Percentiles rank a stretch among this genome's conserved stretches.
These are phyloP conservation scores for Vireo griseus DNA, from an alignment of 2,797 vertebrate species.

Conservation along the genomic window DNA sequence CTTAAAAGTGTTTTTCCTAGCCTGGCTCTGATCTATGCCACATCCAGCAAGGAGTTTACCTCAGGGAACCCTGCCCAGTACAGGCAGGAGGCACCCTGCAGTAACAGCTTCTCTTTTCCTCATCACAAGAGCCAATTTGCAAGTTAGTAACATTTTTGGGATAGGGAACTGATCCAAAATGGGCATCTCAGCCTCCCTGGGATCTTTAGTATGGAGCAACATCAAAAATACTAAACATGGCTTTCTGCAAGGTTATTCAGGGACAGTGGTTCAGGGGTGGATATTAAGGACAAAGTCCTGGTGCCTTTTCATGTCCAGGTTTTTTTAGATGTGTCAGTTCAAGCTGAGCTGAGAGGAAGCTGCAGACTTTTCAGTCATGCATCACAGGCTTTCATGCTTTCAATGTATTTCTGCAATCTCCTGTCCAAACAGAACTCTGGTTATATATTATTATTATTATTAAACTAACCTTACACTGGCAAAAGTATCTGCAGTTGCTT, in stretches of 20 bases:
- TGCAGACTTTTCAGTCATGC: not conserved
- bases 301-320: not conserved
- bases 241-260: not conserved
- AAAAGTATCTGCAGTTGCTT: not conserved
- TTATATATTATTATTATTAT: not conserved
- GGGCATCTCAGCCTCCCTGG: not conserved
- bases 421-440: not conserved
- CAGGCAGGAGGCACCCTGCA: not conserved
- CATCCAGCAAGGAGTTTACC: not conserved
- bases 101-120: not conserved
- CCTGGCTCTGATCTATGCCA: not conserved
- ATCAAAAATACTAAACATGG: not conserved
- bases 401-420: not conserved
- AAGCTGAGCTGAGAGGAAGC: not conserved
- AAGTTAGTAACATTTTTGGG: not conserved
- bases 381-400: not conserved
- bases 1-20: not conserved
- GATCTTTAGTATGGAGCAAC: not conserved
- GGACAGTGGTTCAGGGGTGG: not conserved
- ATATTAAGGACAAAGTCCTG: not conserved
- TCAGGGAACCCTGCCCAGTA: not conserved
- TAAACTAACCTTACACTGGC: not conserved
- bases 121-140: accelerated
- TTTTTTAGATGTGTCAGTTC: not conserved
- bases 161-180: not conserved